Percentiles rank a stretch among this genome's conserved stretches.
phyloP scores from a whole-genome alignment of 2,797 vertebrate genomes.

The Harpagifer antarcticus region DNA sequence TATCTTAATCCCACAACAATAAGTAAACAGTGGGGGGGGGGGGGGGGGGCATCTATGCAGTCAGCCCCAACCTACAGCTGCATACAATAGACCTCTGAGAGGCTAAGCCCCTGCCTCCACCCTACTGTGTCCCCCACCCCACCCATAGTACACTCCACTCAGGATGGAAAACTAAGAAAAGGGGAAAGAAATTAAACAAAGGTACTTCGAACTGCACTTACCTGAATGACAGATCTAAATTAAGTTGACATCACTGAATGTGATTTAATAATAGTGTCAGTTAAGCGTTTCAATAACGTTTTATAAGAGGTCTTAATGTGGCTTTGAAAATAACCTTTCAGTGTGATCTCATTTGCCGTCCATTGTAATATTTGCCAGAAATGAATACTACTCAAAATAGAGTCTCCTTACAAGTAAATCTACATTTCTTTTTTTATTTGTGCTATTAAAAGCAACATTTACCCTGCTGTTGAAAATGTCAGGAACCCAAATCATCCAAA shows the following conservation, averaged over 20 bases:
- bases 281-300: neutral
- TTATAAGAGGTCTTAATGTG: neutral
- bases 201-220: neutral
- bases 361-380: neutral
- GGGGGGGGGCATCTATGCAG: conserved; percentile 42
- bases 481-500: too few relatives aligned
- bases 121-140: conserved; percentile 34
- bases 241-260: neutral
- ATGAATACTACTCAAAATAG: neutral
- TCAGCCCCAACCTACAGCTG: conserved; percentile 50
- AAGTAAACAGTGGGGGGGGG: conserved; percentile 43
- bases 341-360: neutral
- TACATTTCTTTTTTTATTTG: too few relatives aligned
- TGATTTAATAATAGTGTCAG: too few relatives aligned
- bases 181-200: neutral
- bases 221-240: neutral
- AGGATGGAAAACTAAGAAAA: neutral
- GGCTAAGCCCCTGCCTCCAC: conserved; percentile 44
- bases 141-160: neutral
- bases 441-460: too few relatives aligned
- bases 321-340: neutral
- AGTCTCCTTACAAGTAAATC: too few relatives aligned
- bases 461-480: too few relatives aligned
- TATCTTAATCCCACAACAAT: conserved; percentile 80
- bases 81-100: conserved; percentile 56